Base-by-base conservation (phyloP, 2,797 vertebrate genomes). In the Vireo griseus region DNA sequence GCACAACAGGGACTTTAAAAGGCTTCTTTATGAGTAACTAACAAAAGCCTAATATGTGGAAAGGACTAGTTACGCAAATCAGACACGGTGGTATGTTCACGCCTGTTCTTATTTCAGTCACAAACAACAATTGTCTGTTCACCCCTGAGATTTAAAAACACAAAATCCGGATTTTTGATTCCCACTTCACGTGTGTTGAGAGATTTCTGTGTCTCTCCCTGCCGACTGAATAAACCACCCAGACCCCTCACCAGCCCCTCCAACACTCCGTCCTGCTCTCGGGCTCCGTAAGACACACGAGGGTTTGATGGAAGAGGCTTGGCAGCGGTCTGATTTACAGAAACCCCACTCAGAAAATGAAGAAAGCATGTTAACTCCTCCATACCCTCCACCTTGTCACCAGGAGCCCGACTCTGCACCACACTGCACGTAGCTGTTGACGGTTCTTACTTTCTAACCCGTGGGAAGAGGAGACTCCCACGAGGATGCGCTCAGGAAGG, bases 231-330 rank as follows among this genome's bases (percentile, higher is more conserved):
- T 1, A 25, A 73, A 69, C 9, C 47, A 48, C 29, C 26, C 26
- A 37, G 58, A 75, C 22, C 3, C n/a, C 18, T 55, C 63, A 21
- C 24, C 39, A 21, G 9, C 6, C 48, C 48, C 24, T 77, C 40
- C 44, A 24, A 20, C 8, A 8, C 37, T 19, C 25, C 0, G 1
- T 31, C 37, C 87, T 10, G 28, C 61, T 55, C 37, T 48, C 1
- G 5, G 10, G 1, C 50, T 40, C 67, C 0, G 0, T 17, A 31
- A 33, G 6, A 11, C 28, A 2, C 3, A n/a, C 0, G 1, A 31
- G 28, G 45, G 19, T 12, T 37, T 1, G 6, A 35, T 4, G 4
- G 37, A 76, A 22, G 10, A 19, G 28, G 15, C 57, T 59, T 19
- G 26, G 21, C 55, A 73, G 44, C 0, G 0, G 66, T 20, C 5